Percentiles rank a stretch among this genome's conserved stretches.
Conservation (phyloP, 2,113 vertebrate species). For the Nesoenas mayeri region DNA sequence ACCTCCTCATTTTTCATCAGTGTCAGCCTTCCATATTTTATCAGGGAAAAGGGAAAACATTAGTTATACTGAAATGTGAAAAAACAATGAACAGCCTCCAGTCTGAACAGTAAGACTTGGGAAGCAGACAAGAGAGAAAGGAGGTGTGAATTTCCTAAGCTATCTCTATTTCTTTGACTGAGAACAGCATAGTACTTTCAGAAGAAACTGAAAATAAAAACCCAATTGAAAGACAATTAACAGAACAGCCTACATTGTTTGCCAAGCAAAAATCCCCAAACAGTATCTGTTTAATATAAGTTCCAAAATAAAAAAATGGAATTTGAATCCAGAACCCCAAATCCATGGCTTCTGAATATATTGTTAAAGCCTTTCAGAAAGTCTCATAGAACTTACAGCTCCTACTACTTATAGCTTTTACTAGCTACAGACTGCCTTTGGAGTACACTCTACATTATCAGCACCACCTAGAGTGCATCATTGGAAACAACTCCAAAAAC, state of each 20-base stretch:
- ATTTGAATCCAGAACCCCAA: neutral
- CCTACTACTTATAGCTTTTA: neutral
- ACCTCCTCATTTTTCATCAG: neutral
- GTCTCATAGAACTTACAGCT: neutral
- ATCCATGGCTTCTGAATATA: neutral
- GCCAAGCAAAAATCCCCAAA: neutral
- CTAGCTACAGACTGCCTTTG: neutral
- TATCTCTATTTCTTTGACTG: neutral
- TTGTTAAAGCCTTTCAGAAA: neutral
- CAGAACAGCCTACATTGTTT: neutral
- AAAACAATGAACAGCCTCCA: neutral
- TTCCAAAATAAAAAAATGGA: neutral
- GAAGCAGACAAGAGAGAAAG: neutral
- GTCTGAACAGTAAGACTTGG: neutral
- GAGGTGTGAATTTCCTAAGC: neutral
- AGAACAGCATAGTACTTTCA: neutral
- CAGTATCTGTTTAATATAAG: neutral
- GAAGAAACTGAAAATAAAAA: neutral
- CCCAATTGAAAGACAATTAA: neutral
- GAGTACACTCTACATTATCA: neutral
- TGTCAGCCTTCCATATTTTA: neutral
- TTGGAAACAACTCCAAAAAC: neutral
- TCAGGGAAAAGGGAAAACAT: neutral
- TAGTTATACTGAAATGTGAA: neutral
- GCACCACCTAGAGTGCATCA: constrained; percentile 58